Percentiles rank a stretch among this genome's conserved stretches.
These are phyloP conservation scores for Erynnis tages DNA, from an alignment of 2,888 invertebrate species.

Conservation along the genomic window DNA sequence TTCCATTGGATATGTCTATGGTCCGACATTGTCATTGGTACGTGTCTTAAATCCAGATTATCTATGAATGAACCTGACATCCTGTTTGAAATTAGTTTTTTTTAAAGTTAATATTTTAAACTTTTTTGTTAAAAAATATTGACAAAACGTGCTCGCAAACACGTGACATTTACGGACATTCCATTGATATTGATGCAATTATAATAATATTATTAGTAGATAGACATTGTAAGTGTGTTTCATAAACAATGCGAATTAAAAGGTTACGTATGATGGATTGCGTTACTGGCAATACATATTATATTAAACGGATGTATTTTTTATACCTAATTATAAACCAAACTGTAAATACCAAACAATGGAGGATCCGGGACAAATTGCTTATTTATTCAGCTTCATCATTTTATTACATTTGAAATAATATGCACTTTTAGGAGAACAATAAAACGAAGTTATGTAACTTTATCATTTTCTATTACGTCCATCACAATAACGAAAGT, in stretches of 20 bases:
- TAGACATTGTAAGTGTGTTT: too few relatives aligned
- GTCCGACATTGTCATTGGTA: neutral
- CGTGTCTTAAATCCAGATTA: slow-evolving; percentile 10
- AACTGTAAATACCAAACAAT: slow-evolving; percentile 9
- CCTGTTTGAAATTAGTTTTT: slow-evolving; percentile 22
- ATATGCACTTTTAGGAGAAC: too few relatives aligned
- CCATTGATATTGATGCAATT: slow-evolving; percentile 1
- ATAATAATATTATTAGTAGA: neutral
- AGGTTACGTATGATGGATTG: slow-evolving; percentile 22
- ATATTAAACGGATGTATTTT: slow-evolving; percentile 14
- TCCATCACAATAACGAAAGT: too few relatives aligned
- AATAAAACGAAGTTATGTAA: too few relatives aligned
- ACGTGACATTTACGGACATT: slow-evolving; percentile 7
- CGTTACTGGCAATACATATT: neutral
- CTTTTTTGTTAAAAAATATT: slow-evolving; percentile 11
- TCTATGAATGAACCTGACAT: slow-evolving; percentile 1
- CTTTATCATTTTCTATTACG: too few relatives aligned
- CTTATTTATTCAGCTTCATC: too few relatives aligned
- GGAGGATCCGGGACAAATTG: neutral
- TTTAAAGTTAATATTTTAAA: too few relatives aligned
- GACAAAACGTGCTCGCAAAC: neutral
- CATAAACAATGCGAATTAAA: slow-evolving; percentile 13
- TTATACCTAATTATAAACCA: slow-evolving; percentile 1
- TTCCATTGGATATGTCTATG: slow-evolving; percentile 1
- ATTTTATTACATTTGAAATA: too few relatives aligned